Base-by-base conservation (phyloP, 2,113 vertebrate genomes). In the Anarhynchus alexandrinus region DNA sequence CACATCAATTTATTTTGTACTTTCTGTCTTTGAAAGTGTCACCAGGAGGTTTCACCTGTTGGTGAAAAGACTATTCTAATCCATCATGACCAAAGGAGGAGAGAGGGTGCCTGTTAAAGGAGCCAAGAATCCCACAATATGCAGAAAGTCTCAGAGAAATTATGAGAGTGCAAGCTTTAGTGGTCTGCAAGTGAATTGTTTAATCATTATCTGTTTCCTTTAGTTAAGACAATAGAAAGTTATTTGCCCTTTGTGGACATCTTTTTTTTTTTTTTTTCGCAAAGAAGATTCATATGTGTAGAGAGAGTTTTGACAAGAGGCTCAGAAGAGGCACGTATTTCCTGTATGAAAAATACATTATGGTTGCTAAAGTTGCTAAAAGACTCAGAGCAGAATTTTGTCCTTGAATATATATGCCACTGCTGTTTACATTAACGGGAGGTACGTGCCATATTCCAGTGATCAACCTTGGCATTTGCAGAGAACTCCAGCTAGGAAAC, bases 401-500 rank as follows among this genome's bases (percentile, higher is more conserved):
- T 87, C 89, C 84, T 89, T 95, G 81, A 91, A 67, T 55, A 71
- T 55, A 84, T 36, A 91, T 38, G 52, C 47, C 83, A 71, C 14
- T 55, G 26, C 23, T 94, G 47, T 81, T 81, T 65, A 93, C 43
- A 73, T 86, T 67, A 96, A 91, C 36, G 59, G 40, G 55, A 94
- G 1, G 3, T 58, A 71, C 32, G 38, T 86, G 45, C n/a, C 83
- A 91, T 72, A 87, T 87, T 93, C 82, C 73, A 72, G 65, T 47
- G 84, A 94, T 84, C 57, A 92, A 30, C 40, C 47, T 82, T 95
- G 96, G 81, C 78, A 91, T 70, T 72, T 65, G 58, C 45, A 80
- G 62, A 93, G 82, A 93, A 54, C 66, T 94, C 90, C 92, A 94
- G 66, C 74, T 69, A 96, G 58, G 84, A 94, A 91, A 93, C 87